Percentiles rank a stretch among this genome's conserved stretches.
Conservation (phyloP, 2,888 invertebrate genomes). For the Volucella bombylans region DNA sequence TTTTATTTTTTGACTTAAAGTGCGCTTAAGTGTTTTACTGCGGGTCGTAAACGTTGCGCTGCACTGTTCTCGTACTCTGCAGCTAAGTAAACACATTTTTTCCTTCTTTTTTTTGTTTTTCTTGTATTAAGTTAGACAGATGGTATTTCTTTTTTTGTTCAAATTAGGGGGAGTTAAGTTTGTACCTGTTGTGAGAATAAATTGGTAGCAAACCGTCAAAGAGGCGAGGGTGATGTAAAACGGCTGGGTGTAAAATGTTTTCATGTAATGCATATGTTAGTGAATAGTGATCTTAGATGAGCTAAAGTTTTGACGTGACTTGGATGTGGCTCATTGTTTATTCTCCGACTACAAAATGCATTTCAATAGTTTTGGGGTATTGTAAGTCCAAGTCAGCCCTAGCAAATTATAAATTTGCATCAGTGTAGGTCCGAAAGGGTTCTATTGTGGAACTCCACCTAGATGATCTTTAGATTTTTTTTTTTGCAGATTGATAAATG, state of each 20-base stretch:
- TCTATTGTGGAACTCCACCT: no score
- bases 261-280: neutral
- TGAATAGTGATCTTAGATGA: no score
- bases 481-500: no score
- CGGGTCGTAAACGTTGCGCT: slow-evolving; percentile 25
- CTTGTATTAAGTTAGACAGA: slow-evolving; percentile 10
- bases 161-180: neutral
- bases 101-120: neutral
- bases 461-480: no score
- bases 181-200: slow-evolving; percentile 4
- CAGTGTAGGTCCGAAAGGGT: no score
- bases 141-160: slow-evolving; percentile 7
- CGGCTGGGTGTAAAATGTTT: slow-evolving; percentile 5
- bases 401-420: no score
- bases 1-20: neutral
- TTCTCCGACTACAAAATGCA: no score
- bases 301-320: no score
- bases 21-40: slow-evolving; percentile 29
- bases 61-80: neutral
- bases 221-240: neutral
- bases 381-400: no score
- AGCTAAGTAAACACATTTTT: slow-evolving; percentile 31
- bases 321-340: no score
- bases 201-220: neutral
- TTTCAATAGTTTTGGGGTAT: no score